A percentile compares a stretch with the other conserved stretches of the same genome.
Evolutionary conservation across 2,113 vertebrate species (phyloP).

Genomic region (Oreochromis tanganicae): DNA sequence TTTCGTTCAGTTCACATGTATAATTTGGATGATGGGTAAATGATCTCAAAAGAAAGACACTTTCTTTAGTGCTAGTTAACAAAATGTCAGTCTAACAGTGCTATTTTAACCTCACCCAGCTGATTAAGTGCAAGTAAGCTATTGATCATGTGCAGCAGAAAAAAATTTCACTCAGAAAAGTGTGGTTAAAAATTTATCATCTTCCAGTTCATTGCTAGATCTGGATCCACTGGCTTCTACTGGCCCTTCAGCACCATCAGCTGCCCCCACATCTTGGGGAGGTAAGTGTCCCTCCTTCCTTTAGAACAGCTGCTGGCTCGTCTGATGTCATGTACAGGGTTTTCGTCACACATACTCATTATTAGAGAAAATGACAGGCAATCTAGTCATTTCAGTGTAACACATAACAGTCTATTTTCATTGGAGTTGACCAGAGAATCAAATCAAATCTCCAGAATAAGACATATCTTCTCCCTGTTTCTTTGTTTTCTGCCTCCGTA

Average conservation of each 20-base stretch:
- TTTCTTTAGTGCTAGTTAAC: not conserved
- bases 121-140: not conserved
- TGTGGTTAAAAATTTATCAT: not conserved
- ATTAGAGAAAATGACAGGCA: not conserved
- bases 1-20: fast-evolving
- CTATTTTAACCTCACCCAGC: not conserved
- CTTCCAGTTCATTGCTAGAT: slow-evolving; percentile 88
- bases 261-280: slow-evolving; percentile 87
- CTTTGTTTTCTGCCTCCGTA: slow-evolving; percentile 8
- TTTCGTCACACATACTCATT: fast-evolving
- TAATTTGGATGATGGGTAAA: not conserved
- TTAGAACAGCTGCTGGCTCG: not conserved
- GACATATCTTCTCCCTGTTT: not conserved
- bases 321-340: not conserved
- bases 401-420: not conserved
- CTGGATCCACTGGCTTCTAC: slow-evolving; percentile 86
- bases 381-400: not conserved
- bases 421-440: not conserved
- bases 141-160: not conserved
- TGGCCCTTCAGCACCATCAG: slow-evolving; percentile 67
- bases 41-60: not conserved
- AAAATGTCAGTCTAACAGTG: not conserved
- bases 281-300: slow-evolving; percentile 63
- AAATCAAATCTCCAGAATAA: not conserved
- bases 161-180: not conserved